Conservation (phyloP, 2,113 vertebrate genomes). For the Elaphurus davidianus region DNA sequence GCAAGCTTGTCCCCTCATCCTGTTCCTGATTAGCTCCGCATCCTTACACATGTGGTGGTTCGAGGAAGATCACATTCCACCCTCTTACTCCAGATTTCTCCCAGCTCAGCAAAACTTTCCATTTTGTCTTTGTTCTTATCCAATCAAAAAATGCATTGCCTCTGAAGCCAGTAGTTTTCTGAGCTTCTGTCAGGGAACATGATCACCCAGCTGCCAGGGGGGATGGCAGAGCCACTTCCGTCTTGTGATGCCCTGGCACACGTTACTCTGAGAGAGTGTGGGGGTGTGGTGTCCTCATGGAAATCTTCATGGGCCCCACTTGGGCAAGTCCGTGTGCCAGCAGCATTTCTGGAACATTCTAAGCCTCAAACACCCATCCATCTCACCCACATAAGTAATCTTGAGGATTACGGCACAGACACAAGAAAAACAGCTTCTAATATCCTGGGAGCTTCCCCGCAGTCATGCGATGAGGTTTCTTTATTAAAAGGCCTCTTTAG, state of each 20-base stretch:
- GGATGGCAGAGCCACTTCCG: neutral
- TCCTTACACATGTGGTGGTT: constrained; percentile 71
- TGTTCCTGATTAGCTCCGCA: constrained; percentile 71
- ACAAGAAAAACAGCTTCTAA: neutral
- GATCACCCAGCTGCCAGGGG: constrained; percentile 63
- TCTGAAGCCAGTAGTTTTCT: constrained; percentile 58
- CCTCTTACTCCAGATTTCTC: constrained; percentile 43
- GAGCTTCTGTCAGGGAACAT: constrained; percentile 67
- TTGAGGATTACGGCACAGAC: neutral
- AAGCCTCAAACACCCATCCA: neutral
- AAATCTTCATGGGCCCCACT: neutral
- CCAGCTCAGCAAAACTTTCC: constrained; percentile 69
- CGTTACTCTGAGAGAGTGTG: neutral
- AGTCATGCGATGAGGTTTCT: neutral
- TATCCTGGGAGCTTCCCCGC: no score
- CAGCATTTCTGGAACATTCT: constrained; percentile 12
- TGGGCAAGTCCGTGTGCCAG: neutral
- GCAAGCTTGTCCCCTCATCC: neutral
- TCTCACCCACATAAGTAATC: constrained; percentile 26
- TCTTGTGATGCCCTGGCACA: neutral
- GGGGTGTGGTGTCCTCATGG: neutral
- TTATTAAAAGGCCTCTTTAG: neutral
- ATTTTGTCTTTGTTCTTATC: constrained; percentile 78
- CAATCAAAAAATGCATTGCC: constrained; percentile 72
- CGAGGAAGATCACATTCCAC: constrained; percentile 67